Percentiles rank a stretch among this genome's conserved stretches.
phyloP scores from a whole-genome alignment of 37 sponge, comb jelly and placozoan genomes.

The Cladorhizidae sp. region DNA sequence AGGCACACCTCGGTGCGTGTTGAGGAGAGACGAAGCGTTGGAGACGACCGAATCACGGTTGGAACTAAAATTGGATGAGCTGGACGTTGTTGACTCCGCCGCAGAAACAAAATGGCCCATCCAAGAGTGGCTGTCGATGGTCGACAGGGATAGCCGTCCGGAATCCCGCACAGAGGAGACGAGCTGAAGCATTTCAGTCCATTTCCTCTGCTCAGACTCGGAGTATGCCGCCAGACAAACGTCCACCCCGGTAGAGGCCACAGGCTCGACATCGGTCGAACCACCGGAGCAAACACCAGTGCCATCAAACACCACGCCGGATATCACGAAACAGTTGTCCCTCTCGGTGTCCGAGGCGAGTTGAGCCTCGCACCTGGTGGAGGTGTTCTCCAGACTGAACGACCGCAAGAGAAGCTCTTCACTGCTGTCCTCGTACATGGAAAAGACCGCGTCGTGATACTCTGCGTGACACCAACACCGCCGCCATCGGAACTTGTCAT shows the following conservation, averaged over 20 bases:
- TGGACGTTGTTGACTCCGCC: conserved; percentile 24
- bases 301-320: background rate
- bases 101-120: background rate
- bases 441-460: conserved; percentile 16
- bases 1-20: background rate
- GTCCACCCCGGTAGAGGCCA: background rate
- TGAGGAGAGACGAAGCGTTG: conserved; percentile 26
- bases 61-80: conserved; percentile 45
- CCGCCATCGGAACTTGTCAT: conserved; percentile 64
- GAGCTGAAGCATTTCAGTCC: conserved; percentile 27
- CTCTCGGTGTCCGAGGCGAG: conserved; percentile 20
- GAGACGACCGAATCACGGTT: conserved; percentile 32
- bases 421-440: conserved; percentile 32
- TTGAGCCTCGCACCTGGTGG: background rate
- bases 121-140: conserved; percentile 14
- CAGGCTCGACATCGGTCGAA: background rate
- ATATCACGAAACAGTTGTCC: conserved; percentile 41
- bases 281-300: background rate
- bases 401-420: conserved; percentile 18
- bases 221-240: conserved; percentile 53
- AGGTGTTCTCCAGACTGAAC: conserved; percentile 22
- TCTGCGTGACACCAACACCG: conserved; percentile 40
- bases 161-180: conserved; percentile 18
- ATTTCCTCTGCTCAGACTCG: conserved; percentile 34
- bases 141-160: background rate